Evolutionary conservation across 1,140 invertebrate species (phyloP).

Genomic region (Megalopta genalis): DNA sequence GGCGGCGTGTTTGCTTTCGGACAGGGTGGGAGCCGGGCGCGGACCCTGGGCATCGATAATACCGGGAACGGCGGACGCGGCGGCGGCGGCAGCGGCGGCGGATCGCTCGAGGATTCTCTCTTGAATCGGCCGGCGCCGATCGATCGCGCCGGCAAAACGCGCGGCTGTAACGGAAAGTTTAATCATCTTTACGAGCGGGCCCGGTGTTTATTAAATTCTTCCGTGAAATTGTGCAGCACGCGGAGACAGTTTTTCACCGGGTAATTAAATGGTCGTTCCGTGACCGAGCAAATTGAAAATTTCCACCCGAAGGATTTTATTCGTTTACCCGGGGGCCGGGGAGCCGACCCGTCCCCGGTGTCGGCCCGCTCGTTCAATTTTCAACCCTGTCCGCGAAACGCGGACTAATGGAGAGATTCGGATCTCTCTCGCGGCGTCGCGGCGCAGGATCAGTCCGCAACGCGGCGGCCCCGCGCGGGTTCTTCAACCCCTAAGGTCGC

Average conservation of each 20-base stretch:
- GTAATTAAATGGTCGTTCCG: no score
- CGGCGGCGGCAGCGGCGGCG: no score
- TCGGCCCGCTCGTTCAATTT: conserved; percentile 26
- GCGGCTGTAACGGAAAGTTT: not conserved
- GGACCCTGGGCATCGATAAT: no score
- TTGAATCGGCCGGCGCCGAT: no score
- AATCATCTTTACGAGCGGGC: not conserved
- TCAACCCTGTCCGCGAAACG: conserved; percentile 32
- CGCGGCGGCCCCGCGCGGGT: conserved; percentile 25
- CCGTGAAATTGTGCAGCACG: not conserved
- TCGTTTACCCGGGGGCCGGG: not conserved
- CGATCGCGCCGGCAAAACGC: no score
- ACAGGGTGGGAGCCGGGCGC: no score
- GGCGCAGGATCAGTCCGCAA: conserved; percentile 23
- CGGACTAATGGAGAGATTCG: conserved; percentile 66
- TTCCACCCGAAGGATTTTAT: not conserved
- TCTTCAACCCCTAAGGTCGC: conserved; percentile 53
- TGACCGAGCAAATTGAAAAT: not conserved
- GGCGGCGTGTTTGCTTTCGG: conserved; percentile 3
- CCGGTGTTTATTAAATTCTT: not conserved
- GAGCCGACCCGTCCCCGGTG: not conserved
- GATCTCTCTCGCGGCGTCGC: conserved; percentile 51
- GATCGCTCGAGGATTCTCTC: no score
- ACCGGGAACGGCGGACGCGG: no score
- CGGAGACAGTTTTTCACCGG: not conserved